phyloP scores from a whole-genome alignment of 1,140 invertebrate genomes.

The Babylonia areolata region DNA sequence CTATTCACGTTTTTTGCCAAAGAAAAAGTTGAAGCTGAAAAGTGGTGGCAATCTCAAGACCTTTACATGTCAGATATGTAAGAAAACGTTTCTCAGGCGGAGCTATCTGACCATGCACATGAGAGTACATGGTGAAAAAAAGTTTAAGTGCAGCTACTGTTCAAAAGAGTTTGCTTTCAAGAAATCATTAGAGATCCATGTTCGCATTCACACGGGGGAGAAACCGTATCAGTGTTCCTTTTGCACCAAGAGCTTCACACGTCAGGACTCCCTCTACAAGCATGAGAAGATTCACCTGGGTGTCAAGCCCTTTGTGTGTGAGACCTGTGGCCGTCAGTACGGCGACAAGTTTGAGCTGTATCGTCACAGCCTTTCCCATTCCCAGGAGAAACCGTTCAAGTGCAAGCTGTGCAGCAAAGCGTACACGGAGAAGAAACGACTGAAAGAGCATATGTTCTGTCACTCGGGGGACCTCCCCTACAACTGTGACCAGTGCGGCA shows the following conservation, averaged over 20 bases:
- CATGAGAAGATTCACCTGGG: conserved; percentile 32
- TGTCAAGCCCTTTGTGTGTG: conserved; percentile 34
- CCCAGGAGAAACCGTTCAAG: conserved; percentile 40
- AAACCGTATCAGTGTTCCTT: conserved; percentile 45
- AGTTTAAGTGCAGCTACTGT: conserved; percentile 70
- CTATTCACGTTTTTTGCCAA: not conserved
- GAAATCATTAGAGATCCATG: conserved; percentile 36
- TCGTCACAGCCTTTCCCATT: conserved; percentile 37
- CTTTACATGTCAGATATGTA: not conserved
- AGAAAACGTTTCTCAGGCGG: conserved; percentile 13
- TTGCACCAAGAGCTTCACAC: conserved; percentile 42
- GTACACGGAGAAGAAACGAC: conserved; percentile 21
- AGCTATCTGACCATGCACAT: conserved; percentile 33
- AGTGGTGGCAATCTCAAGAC: not conserved
- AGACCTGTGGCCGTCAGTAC: conserved; percentile 33
- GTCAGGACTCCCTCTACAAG: conserved; percentile 27
- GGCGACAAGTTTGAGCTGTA: conserved; percentile 24
- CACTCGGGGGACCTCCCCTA: conserved; percentile 38
- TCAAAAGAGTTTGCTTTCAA: conserved; percentile 72
- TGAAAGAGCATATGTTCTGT: conserved; percentile 30
- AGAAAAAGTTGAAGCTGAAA: not conserved
- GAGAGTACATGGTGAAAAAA: conserved; percentile 66
- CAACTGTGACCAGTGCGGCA: conserved; percentile 43
- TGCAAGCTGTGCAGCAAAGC: conserved; percentile 38
- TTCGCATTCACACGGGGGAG: conserved; percentile 48